phyloP scores from a whole-genome alignment of 2,797 vertebrate species.

The Danio albolineatus region DNA sequence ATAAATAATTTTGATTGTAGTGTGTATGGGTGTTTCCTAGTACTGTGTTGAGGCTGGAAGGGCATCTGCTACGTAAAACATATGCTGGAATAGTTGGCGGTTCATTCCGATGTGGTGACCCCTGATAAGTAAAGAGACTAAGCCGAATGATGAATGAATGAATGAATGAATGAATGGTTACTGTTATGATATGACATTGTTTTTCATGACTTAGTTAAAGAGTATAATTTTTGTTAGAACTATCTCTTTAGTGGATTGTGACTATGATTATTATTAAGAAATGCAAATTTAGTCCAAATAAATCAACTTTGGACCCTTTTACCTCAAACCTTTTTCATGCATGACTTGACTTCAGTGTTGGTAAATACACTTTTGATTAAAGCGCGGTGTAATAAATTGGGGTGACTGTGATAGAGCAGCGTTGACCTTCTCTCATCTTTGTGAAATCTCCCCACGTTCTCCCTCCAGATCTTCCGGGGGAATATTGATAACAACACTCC shows the following conservation, averaged over 20 bases:
- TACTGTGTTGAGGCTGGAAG: too few species aligned
- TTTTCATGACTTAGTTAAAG: neutral
- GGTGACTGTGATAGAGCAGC: neutral
- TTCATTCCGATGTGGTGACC: too few species aligned
- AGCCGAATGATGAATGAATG: too few species aligned
- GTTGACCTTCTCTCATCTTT: neutral
- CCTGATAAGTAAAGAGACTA: too few species aligned
- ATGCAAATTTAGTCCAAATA: neutral
- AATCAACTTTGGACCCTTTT: neutral
- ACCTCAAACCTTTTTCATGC: neutral
- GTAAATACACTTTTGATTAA: slow-evolving; percentile 8
- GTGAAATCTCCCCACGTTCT: slow-evolving; percentile 26
- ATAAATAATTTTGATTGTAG: too few species aligned
- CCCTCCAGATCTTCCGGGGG: slow-evolving; percentile 90
- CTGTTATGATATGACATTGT: neutral
- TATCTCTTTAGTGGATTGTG: too few species aligned
- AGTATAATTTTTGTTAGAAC: neutral
- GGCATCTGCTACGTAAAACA: too few species aligned
- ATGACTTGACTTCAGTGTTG: neutral
- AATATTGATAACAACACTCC: slow-evolving; percentile 98
- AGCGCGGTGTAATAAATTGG: neutral
- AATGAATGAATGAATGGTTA: too few species aligned
- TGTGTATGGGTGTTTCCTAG: too few species aligned
- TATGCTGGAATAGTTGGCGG: too few species aligned
- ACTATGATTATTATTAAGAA: neutral